Percentiles rank a stretch among this genome's conserved stretches.
phyloP scores from a whole-genome alignment of 2,113 vertebrate genomes.

The Puntigrus tetrazona region DNA sequence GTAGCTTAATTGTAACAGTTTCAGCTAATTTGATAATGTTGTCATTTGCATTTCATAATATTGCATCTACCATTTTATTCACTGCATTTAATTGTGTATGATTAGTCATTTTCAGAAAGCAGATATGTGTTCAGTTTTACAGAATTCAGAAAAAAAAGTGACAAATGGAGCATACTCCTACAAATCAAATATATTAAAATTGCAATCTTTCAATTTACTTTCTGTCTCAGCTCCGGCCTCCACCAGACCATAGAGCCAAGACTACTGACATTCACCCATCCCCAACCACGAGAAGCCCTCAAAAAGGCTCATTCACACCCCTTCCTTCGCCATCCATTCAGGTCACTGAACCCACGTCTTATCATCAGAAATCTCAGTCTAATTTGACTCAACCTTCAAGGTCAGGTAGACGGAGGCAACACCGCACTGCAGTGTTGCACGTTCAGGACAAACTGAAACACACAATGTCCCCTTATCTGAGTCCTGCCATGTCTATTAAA shows the following conservation, averaged over 20 bases:
- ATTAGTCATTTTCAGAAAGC: no score
- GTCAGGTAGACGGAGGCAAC: neutral
- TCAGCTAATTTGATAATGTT: neutral
- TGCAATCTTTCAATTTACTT: neutral
- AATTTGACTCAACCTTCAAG: neutral
- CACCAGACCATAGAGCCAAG: slow-evolving; percentile 53
- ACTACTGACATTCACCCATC: neutral
- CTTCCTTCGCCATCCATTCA: slow-evolving; percentile 49
- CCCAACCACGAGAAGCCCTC: neutral
- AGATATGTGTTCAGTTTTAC: no score
- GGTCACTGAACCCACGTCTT: slow-evolving; percentile 21
- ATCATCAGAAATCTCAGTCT: neutral
- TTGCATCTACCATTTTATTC: no score
- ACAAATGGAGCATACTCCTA: no score
- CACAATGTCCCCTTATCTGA: neutral
- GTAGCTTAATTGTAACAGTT: neutral
- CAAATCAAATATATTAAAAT: neutral
- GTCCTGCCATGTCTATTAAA: slow-evolving; percentile 25
- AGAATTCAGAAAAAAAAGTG: no score
- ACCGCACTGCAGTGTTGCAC: neutral
- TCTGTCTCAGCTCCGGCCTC: slow-evolving; percentile 52
- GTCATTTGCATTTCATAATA: neutral
- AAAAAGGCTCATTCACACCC: neutral
- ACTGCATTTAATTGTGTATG: no score
- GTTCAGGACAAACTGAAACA: slow-evolving; percentile 18